Evolutionary conservation across 1,140 invertebrate genomes (phyloP).

Genomic region (Diorhabda carinulata): DNA sequence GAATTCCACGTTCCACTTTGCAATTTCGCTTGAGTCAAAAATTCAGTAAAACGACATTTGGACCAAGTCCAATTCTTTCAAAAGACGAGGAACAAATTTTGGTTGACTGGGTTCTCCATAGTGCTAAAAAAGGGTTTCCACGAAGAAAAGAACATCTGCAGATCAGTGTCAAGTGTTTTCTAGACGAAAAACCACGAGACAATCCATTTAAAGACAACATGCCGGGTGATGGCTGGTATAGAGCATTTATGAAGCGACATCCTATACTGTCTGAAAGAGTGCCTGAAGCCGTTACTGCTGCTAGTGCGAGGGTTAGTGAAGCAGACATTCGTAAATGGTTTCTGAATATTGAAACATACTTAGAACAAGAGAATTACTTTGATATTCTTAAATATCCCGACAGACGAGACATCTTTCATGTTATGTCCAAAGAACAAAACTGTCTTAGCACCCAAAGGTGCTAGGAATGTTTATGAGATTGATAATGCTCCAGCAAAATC

Average conservation of each 20-base stretch:
- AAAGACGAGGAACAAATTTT: slow-evolving; percentile 25
- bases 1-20: slow-evolving; percentile 20
- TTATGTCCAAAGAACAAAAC: slow-evolving; percentile 40
- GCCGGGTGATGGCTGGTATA: slow-evolving; percentile 40
- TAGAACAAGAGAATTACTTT: slow-evolving; percentile 29
- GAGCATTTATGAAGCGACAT: slow-evolving; percentile 40
- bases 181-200: slow-evolving; percentile 16
- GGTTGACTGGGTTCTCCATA: too few relatives aligned
- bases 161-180: too few relatives aligned
- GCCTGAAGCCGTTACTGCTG: slow-evolving; percentile 27
- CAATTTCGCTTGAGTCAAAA: slow-evolving; percentile 20
- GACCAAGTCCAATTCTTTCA: slow-evolving; percentile 25
- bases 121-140: too few relatives aligned
- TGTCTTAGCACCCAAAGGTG: slow-evolving; percentile 39
- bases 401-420: slow-evolving; percentile 45
- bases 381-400: slow-evolving; percentile 38
- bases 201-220: slow-evolving; percentile 41
- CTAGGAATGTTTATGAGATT: slow-evolving; percentile 42
- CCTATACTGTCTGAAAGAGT: slow-evolving; percentile 29
- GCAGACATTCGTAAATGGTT: slow-evolving; percentile 45
- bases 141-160: too few relatives aligned
- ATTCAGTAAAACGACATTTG: slow-evolving; percentile 19
- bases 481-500: slow-evolving; percentile 35
- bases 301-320: slow-evolving; percentile 39
- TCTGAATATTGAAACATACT: slow-evolving; percentile 36